phyloP scores from a whole-genome alignment of 2,797 vertebrate genomes.

The Oceanodroma leucorhoa region DNA sequence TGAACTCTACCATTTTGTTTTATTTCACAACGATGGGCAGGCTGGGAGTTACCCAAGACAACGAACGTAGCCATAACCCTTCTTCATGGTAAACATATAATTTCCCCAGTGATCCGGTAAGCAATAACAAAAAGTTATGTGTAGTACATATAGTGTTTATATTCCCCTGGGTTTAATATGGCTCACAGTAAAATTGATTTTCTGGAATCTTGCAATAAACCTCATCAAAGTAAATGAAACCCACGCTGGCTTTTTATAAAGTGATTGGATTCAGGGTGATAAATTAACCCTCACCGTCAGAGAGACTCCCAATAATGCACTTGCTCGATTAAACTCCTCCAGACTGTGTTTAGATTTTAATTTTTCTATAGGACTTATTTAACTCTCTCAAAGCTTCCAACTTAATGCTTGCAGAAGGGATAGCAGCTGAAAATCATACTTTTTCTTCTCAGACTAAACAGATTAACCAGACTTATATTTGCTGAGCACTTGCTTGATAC shows the following conservation, averaged over 20 bases:
- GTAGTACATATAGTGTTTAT: conserved; percentile 74
- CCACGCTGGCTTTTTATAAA: conserved; percentile 72
- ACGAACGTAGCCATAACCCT: conserved; percentile 69
- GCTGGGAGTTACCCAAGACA: conserved; percentile 70
- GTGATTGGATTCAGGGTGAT: conserved; percentile 75
- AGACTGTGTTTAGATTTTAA: conserved; percentile 59
- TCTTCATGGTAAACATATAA: conserved; percentile 75
- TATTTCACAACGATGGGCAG: conserved; percentile 65
- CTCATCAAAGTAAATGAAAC: conserved; percentile 81
- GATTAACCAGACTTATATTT: conserved; percentile 14
- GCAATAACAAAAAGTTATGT: conserved; percentile 80
- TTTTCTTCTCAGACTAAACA: conserved; percentile 36
- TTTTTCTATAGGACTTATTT: conserved; percentile 52
- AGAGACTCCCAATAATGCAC: conserved; percentile 55
- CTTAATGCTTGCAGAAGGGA: not conserved
- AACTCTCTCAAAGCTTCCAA: conserved; percentile 28
- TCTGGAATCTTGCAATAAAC: conserved; percentile 78
- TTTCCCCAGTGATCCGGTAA: conserved; percentile 77
- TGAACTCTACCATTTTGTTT: conserved; percentile 60
- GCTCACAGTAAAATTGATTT: conserved; percentile 80
- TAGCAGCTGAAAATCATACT: not conserved
- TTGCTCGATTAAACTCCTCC: conserved; percentile 60
- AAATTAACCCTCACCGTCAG: conserved; percentile 69
- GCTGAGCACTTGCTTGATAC: not conserved
- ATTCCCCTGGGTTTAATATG: conserved; percentile 78